Base-by-base conservation (phyloP, 2,113 vertebrate species). In the Eolophus roseicapilla region DNA sequence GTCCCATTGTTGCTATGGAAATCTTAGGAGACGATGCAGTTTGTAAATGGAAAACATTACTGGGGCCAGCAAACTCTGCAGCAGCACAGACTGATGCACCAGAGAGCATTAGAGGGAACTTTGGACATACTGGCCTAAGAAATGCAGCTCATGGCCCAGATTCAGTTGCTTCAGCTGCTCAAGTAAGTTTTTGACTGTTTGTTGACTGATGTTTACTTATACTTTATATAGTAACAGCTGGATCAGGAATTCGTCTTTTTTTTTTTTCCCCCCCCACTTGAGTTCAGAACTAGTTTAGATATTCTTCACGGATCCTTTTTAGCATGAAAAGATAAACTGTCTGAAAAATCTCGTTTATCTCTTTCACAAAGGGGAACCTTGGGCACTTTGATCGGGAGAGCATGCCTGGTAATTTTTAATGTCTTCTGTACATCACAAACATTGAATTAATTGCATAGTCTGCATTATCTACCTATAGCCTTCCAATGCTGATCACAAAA, bases 1-100 rank as follows among this genome's bases (percentile, higher is more conserved):
- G 98, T 43, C 98, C 99, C 4, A 52, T 99, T 94, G 97, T 99
- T 97, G 99, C 98, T 94, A 98, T 99, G 99, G 99, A 99, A 96
- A 98, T 99, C 94, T 98, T 99, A 96, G 99, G 98, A 93, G 98
- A 99, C 63, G 98, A 99, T 88, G 99, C 99, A 16, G 97, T 99
- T 77, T 98, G 97, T 60, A 97, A 98, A 50, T 99, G 99, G 99
- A 98, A 98, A 93, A 97, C 95, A 46, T 97, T 99, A 65, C 95
- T 99, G 82, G 99, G 98, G 47, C 98, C 98, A 53, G 94, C 98
- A 53, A 98, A 99, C 92, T 97, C 98, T 9, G 46, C 86, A 12
- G 47, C 93, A n/a, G 98, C 98, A 11, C 97, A 97, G 35, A 94
- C 85, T 76, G 99, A 99, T 53, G 98, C 98, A 5, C 97, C 98